Base-by-base conservation (phyloP, 53 echinoderm and acorn worm species). In the Henricia sp. region DNA sequence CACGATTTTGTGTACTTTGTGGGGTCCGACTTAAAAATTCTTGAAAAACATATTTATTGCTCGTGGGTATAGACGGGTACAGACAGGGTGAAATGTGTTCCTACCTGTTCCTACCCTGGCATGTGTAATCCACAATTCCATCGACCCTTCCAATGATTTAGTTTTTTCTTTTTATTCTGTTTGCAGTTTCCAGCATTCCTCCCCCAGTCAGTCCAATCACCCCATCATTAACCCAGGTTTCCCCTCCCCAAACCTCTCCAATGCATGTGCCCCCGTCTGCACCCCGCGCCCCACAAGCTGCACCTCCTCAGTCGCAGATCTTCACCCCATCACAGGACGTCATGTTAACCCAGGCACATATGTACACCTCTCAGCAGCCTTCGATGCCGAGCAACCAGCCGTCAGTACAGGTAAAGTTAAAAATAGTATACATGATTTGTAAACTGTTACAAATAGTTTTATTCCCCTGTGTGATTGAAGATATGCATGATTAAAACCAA, bases 301-400 rank as follows among this genome's bases (percentile, higher is more conserved):
- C 35, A 0, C 17, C 84, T 1, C 70, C 84, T 1, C 70, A 68
- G 57, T 77, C 91, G 4, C 88, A 84, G 57, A 84, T 77, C 37
- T 92, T 88, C 73, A 92, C 85, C 36, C 92, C 88, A 23, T 82
- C 83, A 4, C 60, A 58, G 30, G 77, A 77, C 17, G 44, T 30
- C 29, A 20, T 63, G 2, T 58, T 36, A 42, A 82, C 67, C 9
- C 85, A 69, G 17, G 20, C 76, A 28, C 44, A 67, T 41, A 33
- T 75, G 54, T 78, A 77, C 70, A 70, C 68, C 14, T 76, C 67
- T 30, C 38, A 50, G 29, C 44, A 77, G 36, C 30, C 74, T 16
- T 33, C 32, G 37, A 46, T 50, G 33, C 33, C 69, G 55, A 54
- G 27, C 4, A 6, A 13, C 3, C 65, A 76, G 23, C 50, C 83